These are phyloP conservation scores for Atrichornis clamosus DNA, from an alignment of 2,113 vertebrate genomes.

Conservation along the genomic window DNA sequence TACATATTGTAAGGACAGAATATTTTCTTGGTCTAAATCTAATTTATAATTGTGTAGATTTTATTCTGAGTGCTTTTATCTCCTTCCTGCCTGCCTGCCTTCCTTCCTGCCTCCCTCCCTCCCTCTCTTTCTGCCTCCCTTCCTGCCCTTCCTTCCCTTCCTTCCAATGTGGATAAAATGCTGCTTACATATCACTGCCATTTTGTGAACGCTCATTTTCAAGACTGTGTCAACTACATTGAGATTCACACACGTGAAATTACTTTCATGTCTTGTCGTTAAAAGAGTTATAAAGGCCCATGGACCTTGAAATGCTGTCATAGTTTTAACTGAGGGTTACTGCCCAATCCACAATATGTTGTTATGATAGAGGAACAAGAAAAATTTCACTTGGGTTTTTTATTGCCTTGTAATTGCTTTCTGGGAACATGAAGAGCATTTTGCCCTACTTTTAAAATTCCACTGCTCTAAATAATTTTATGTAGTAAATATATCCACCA, in stretches of 20 bases:
- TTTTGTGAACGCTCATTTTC: not conserved
- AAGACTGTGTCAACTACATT: not conserved
- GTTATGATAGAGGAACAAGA: not conserved
- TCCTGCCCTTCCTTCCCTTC: not conserved
- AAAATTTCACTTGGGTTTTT: not conserved
- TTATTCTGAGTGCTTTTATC: not conserved
- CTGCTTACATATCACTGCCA: not conserved
- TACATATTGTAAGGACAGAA: not conserved
- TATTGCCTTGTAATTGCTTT: not conserved
- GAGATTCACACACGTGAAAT: not conserved
- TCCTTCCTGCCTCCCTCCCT: not conserved
- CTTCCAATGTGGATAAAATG: not conserved
- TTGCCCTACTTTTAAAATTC: not conserved
- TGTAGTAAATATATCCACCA: not conserved
- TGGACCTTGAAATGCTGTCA: not conserved
- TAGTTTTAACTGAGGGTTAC: not conserved
- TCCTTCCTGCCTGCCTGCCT: not conserved
- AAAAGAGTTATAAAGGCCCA: not conserved
- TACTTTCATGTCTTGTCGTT: not conserved
- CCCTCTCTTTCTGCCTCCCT: not conserved
- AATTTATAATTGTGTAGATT: not conserved
- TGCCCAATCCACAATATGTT: not conserved
- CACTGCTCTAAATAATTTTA: not conserved
- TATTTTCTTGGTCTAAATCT: not conserved
- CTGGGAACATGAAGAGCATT: not conserved